A percentile compares a stretch with the other conserved stretches of the same genome.
These are phyloP conservation scores for Arrhopalites spinosus DNA, from an alignment of 2,888 invertebrate genomes.

Conservation along the genomic window DNA sequence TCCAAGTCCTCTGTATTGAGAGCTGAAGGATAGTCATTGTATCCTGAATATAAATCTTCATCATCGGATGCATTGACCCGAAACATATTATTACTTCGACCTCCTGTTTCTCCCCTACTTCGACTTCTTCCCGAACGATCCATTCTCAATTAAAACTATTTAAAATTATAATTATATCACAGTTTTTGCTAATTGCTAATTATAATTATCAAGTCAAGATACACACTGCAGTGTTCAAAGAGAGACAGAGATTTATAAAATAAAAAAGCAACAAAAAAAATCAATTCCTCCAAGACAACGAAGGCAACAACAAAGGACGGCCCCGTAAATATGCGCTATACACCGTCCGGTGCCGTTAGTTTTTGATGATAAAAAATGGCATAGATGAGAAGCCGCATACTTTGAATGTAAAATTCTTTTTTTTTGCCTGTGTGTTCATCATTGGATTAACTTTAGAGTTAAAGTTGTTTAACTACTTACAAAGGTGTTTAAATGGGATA, in stretches of 20 bases:
- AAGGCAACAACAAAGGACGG: too few relatives aligned
- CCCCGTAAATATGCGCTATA: too few relatives aligned
- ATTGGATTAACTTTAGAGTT: too few relatives aligned
- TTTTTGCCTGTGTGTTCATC: too few relatives aligned
- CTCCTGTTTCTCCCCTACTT: slow-evolving; percentile 17
- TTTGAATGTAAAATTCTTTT: too few relatives aligned
- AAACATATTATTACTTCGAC: slow-evolving; percentile 34
- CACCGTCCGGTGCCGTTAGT: too few relatives aligned
- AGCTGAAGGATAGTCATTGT: slow-evolving; percentile 71
- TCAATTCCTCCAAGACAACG: too few relatives aligned
- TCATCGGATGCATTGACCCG: slow-evolving; percentile 60
- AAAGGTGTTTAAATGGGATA: too few relatives aligned
- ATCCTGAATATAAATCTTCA: slow-evolving; percentile 71
- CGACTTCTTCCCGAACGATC: neutral
- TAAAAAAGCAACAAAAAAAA: neutral
- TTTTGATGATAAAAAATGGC: too few relatives aligned
- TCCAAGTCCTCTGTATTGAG: slow-evolving; percentile 71
- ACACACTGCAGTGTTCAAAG: too few relatives aligned
- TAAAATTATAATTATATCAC: neutral
- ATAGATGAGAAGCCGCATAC: too few relatives aligned
- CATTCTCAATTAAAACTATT: slow-evolving; percentile 11
- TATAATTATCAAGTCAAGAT: neutral
- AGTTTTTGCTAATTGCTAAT: neutral
- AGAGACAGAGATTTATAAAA: neutral
- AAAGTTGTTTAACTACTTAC: too few relatives aligned